A percentile compares a stretch with the other conserved stretches of the same genome.
These are phyloP conservation scores for Galbula dea DNA, from an alignment of 2,113 vertebrate species.

Conservation along the genomic window DNA sequence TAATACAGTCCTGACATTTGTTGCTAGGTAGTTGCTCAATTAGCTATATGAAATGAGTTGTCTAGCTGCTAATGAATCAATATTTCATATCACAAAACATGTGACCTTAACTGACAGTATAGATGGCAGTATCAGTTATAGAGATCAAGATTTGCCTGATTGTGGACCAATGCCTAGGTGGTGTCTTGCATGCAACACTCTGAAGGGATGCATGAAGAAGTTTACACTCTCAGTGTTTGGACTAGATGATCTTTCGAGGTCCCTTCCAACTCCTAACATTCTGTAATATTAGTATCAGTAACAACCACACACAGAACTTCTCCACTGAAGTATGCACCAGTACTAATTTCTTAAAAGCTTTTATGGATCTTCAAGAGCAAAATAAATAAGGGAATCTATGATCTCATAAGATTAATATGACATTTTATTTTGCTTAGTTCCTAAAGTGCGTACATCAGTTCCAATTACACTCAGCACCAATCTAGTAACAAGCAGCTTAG, in stretches of 20 bases:
- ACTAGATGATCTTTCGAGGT: no score
- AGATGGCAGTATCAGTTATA: background rate
- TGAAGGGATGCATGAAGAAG: background rate
- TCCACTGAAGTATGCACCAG: background rate
- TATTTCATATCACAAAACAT: background rate
- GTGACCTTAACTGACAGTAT: background rate
- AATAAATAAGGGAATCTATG: background rate
- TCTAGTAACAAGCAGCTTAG: background rate
- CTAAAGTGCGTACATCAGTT: background rate
- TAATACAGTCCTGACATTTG: background rate
- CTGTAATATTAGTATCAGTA: background rate
- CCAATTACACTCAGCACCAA: background rate
- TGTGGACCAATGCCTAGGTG: background rate
- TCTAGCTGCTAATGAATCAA: background rate
- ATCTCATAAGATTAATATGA: background rate
- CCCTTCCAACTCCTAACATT: no score
- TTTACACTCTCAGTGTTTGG: background rate
- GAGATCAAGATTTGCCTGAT: background rate
- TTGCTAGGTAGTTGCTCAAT: background rate
- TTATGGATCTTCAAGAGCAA: background rate
- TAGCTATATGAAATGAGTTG: background rate
- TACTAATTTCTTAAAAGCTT: background rate
- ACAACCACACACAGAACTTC: background rate
- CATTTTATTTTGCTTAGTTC: background rate
- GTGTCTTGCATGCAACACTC: background rate